These are phyloP conservation scores for Acheta domesticus DNA, from an alignment of 2,888 invertebrate species.

Conservation along the genomic window DNA sequence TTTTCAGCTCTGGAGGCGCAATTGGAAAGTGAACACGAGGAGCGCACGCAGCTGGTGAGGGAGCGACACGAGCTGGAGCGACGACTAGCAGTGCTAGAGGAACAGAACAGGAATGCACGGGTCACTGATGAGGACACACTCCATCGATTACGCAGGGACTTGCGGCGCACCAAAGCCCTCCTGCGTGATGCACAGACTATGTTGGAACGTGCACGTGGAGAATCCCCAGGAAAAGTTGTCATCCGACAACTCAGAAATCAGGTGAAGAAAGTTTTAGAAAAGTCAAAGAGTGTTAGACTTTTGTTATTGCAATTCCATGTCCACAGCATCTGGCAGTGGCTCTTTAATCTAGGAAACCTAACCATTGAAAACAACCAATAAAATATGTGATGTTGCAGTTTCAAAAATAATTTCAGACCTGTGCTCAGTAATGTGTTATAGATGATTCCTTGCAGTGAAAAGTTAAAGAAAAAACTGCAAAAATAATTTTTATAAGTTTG, in stretches of 20 bases:
- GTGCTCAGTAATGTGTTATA: too few species aligned
- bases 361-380: too few species aligned
- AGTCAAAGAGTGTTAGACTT: neutral
- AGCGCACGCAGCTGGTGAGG: conserved; percentile 76
- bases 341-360: too few species aligned
- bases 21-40: conserved; percentile 89
- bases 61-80: conserved; percentile 91
- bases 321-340: too few species aligned
- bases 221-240: conserved; percentile 75
- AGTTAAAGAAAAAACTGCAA: too few species aligned
- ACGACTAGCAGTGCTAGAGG: conserved; percentile 73
- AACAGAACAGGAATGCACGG: conserved; percentile 65
- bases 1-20: conserved; percentile 81
- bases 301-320: neutral
- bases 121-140: conserved; percentile 69
- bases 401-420: too few species aligned
- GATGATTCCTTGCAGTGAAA: too few species aligned
- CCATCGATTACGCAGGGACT: conserved; percentile 75
- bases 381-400: too few species aligned
- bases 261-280: conserved; percentile 43
- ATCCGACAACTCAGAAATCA: conserved; percentile 75
- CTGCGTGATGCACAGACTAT: conserved; percentile 89
- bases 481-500: too few species aligned
- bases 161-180: conserved; percentile 84
- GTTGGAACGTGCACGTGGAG: conserved; percentile 82